Evolutionary conservation across 2,888 invertebrate genomes (phyloP), one percentile per base, ranked within the genome.

Genomic region (Standfussiana lucernea): DNA sequence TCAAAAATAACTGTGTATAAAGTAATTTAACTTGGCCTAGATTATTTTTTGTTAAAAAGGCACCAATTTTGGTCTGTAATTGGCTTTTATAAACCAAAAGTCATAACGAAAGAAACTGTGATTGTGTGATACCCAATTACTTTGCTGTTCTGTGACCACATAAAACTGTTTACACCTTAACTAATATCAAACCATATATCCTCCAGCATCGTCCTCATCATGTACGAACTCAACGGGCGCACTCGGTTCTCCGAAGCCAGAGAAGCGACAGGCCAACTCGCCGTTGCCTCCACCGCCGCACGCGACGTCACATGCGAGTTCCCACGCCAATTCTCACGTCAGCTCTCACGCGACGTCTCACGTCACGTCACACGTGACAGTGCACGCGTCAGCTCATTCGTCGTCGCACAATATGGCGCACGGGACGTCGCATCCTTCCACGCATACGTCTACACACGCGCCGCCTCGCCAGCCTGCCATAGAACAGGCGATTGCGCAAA

Each of bases 181-280:
- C 37, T 53, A 42, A 66, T 65, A 53, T 37, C 5, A 67, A 59
- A 40, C 28, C 4, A 0, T 42, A 35, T 32, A 2, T 64, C 18
- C 68, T 59, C 5, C 87, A 96, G 96, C 95, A 95, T 98, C 98
- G 3, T 98, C 98, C 21, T 98, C 98, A 8, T 98, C 98, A 1
- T 98, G 97, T 83, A 97, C 97, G 28, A 98, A 98, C 84, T 98
- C 98, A 10, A 97, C 98, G 85, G 97, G 98, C 47, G 98, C 98
- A 89, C 95, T 98, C n/a, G 98, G 98, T 24, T 99, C 99, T 0
- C 99, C 98, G 0, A 99, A 99, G 93, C 98, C 98, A 0, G 99
- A 99, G 94, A 98, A 99, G 95, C 97, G 99, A 4, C 98, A 98
- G 93, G 99, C 99, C 0, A 99, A 99, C 93, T 99, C 98, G 0